These are phyloP conservation scores for Microctenopoma lineatum DNA, from an alignment of 2,797 vertebrate species.

Conservation along the genomic window DNA sequence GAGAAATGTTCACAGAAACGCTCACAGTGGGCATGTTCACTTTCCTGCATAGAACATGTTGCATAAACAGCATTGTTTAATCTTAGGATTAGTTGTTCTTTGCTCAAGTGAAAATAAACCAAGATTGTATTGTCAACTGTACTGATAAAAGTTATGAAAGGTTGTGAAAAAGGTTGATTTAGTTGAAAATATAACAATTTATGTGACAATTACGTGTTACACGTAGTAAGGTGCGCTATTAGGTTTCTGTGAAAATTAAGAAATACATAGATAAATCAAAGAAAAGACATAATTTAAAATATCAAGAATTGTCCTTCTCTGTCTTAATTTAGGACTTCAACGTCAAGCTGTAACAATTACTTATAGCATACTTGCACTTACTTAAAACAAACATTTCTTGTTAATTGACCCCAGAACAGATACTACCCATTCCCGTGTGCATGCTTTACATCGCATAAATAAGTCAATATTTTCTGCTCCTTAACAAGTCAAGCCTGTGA, in stretches of 20 bases:
- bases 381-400: no score
- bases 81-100: neutral
- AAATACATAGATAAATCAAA: no score
- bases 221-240: no score
- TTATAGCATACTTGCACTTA: no score
- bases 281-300: no score
- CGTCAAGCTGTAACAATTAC: no score
- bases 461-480: neutral
- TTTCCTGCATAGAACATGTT: neutral
- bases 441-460: neutral
- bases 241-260: no score
- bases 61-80: neutral
- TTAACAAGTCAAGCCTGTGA: neutral
- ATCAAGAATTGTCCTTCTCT: no score
- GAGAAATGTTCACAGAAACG: slow-evolving; percentile 56
- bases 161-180: neutral
- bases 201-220: no score
- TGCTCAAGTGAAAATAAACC: neutral
- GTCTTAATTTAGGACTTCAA: no score
- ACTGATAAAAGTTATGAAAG: neutral
- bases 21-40: slow-evolving; percentile 14
- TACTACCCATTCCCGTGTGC: neutral
- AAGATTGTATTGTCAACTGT: neutral
- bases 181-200: no score
- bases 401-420: neutral